Evolutionary conservation across 2,113 vertebrate genomes (phyloP), one percentile per base, ranked within the genome.

Genomic region (Ciconia boyciana): DNA sequence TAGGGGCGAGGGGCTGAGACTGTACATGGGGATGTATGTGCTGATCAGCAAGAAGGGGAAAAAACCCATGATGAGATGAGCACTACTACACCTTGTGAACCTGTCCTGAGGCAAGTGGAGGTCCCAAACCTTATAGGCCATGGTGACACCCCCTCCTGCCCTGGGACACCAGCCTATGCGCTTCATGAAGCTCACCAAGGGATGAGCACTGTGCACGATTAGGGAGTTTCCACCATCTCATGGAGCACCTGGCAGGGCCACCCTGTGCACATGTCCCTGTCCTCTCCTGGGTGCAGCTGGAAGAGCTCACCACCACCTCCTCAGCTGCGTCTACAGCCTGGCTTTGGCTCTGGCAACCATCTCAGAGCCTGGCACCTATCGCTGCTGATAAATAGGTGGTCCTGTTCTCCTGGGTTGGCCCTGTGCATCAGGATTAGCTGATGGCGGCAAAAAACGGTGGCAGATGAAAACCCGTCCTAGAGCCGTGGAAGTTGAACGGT

Each of bases 11-110:
- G 15, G 22, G 19, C n/a, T 49, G 49, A 89, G 64, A 24, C 0
- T 54, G 31, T 14, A 3, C 34, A 5, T 0, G 7, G 14, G 9
- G 21, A n/a, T 0, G 0, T 11, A 66, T 1, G 5, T 16, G 54
- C 14, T 60, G 48, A 76, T 21, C 4, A 83, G 62, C 24, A 57
- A 34, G 52, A 75, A 75, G 10, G n/a, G 9, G 29, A 12, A 70
- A 72, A 83, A 13, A 1, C 0, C 10, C 48, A 8, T 6, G 16
- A 10, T 19, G 51, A 58, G 26, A 10, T 19, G 51, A 58, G 26
- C 0, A 4, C 16, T 58, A 10, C 31, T 16, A 28, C 46, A 52
- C 31, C 48, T 52, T 34, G 54, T 28, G 19, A 87, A 79, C 14
- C 28, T 32, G 15, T 58, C 28, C 43, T 0, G 2, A 89, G 36